Evolutionary conservation across 2,888 invertebrate genomes (phyloP).

Genomic region (Synanthedon myopaeformis): DNA sequence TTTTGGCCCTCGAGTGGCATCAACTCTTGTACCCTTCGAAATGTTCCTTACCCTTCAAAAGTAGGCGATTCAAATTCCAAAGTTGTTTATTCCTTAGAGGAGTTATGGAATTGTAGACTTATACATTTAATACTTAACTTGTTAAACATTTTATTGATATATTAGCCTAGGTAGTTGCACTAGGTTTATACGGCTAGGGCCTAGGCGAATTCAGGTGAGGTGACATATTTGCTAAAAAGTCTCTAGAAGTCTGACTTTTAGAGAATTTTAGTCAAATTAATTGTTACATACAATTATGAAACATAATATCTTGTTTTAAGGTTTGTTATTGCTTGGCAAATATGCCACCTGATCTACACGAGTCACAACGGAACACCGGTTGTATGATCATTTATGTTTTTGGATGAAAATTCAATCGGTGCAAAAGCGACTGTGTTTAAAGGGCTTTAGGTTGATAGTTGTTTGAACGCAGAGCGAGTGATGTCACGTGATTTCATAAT

Average conservation of each 20-base stretch:
- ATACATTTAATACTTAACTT: constrained; percentile 33
- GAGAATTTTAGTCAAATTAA: too few species aligned
- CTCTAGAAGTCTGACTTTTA: too few species aligned
- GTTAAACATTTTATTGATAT: constrained; percentile 44
- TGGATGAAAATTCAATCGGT: constrained; percentile 7
- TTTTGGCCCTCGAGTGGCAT: constrained; percentile 48
- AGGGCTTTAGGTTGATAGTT: background rate
- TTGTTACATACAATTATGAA: too few species aligned
- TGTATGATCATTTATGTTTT: constrained; percentile 10
- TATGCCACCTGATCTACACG: background rate
- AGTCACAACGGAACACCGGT: background rate
- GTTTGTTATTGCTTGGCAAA: background rate
- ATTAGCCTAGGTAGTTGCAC: constrained; percentile 48
- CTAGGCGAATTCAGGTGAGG: constrained; percentile 8
- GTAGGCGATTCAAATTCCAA: constrained; percentile 26
- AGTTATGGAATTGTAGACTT: constrained; percentile 33
- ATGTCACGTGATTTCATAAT: constrained; percentile 3
- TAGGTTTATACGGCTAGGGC: constrained; percentile 31
- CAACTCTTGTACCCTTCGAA: constrained; percentile 4
- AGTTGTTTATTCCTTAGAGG: constrained; percentile 37
- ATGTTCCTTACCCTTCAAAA: constrained; percentile 21
- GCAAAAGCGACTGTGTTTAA: background rate
- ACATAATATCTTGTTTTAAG: too few species aligned
- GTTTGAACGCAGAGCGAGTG: background rate
- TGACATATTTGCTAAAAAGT: constrained; percentile 1